These are phyloP conservation scores for Epistrophe eligans DNA, from an alignment of 2,888 invertebrate genomes.

Conservation along the genomic window DNA sequence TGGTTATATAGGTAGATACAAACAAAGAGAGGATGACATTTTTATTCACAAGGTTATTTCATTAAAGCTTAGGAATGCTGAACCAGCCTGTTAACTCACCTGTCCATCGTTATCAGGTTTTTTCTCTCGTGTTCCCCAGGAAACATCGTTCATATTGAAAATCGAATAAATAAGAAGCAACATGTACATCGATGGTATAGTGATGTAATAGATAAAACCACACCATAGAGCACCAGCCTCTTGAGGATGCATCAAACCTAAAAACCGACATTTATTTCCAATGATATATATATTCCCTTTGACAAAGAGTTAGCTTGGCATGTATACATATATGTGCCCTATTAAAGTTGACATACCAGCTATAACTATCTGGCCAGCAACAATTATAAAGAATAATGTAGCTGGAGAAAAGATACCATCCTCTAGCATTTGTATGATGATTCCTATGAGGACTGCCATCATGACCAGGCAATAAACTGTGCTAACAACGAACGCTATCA, in stretches of 20 bases:
- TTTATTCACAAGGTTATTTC: background rate
- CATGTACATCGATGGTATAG: constrained; percentile 98
- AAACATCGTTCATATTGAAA: constrained; percentile 96
- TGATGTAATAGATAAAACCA: constrained; percentile 92
- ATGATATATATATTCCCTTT: background rate
- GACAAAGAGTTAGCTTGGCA: background rate
- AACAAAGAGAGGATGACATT: background rate
- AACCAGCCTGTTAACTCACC: constrained; percentile 15
- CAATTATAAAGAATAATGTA: constrained; percentile 92
- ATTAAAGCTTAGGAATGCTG: background rate
- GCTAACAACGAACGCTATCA: constrained; percentile 90
- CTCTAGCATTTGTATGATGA: constrained; percentile 90
- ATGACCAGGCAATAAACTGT: constrained; percentile 92
- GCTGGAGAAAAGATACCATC: constrained; percentile 93
- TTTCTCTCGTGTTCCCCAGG: constrained; percentile 97
- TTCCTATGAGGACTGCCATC: constrained; percentile 93
- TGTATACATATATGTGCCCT: background rate
- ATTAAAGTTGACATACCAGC: constrained; percentile 84
- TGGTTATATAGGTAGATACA: background rate
- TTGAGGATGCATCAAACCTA: constrained; percentile 90
- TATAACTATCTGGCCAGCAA: constrained; percentile 88
- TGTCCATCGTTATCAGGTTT: constrained; percentile 80
- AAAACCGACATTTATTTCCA: constrained; percentile 6
- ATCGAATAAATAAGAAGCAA: constrained; percentile 95
- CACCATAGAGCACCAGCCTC: constrained; percentile 91